These are phyloP conservation scores for Pholis gunnellus DNA, from an alignment of 2,113 vertebrate genomes.

Conservation along the genomic window DNA sequence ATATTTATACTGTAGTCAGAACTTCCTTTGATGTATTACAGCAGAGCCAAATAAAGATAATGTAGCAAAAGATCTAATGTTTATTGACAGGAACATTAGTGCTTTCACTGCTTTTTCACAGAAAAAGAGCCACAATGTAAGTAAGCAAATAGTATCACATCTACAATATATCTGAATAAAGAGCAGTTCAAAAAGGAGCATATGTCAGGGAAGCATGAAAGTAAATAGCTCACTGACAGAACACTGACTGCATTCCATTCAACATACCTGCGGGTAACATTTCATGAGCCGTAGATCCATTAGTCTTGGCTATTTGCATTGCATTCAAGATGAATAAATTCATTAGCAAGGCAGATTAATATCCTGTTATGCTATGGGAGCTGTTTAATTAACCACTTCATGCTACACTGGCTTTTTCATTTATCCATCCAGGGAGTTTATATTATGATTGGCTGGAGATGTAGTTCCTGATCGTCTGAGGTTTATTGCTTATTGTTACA, in stretches of 20 bases:
- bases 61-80: conserved; percentile 6
- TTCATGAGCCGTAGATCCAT: conserved; percentile 60
- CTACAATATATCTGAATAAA: conserved; percentile 10
- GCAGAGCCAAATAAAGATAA: conserved; percentile 34
- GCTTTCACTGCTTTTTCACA: conserved; percentile 15
- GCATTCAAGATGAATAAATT: conserved; percentile 70
- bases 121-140: conserved; percentile 4
- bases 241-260: conserved; percentile 10
- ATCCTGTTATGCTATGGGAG: conserved; percentile 58
- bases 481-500: conserved; percentile 2
- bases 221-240: conserved; percentile 37
- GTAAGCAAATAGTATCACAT: conserved; percentile 1
- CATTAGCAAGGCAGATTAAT: conserved; percentile 70
- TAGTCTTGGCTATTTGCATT: conserved; percentile 68
- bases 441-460: conserved; percentile 43
- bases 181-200: conserved; percentile 1
- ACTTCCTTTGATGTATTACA: conserved; percentile 46
- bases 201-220: background rate
- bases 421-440: conserved; percentile 44
- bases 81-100: background rate
- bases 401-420: conserved; percentile 67
- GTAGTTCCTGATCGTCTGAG: conserved; percentile 30
- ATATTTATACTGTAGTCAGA: conserved; percentile 57
- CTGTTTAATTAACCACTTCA: conserved; percentile 75
- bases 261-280: conserved; percentile 49